These are phyloP conservation scores for Pao palembangensis DNA, from an alignment of 2,113 vertebrate species.

Conservation along the genomic window DNA sequence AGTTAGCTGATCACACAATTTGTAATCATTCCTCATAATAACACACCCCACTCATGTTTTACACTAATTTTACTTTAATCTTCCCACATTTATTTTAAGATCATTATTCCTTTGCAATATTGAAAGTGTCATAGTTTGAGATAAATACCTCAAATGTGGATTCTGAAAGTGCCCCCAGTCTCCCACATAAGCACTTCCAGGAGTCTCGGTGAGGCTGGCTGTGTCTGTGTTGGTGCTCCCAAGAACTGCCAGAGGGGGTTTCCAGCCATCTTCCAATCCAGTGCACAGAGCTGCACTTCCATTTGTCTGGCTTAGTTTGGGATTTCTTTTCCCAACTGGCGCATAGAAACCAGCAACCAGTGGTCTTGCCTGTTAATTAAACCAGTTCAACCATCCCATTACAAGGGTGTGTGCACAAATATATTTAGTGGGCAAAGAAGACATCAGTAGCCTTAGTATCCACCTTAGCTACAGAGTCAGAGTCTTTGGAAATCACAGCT, in stretches of 20 bases:
- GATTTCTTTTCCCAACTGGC: not conserved
- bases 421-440: too few species aligned
- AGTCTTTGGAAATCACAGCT: too few species aligned
- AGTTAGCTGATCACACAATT: too few species aligned
- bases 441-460: too few species aligned
- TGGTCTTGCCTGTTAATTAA: too few species aligned
- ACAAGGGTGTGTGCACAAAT: too few species aligned
- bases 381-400: too few species aligned
- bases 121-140: not conserved
- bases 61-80: slow-evolving; percentile 1
- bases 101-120: not conserved
- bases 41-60: too few species aligned
- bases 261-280: slow-evolving; percentile 11
- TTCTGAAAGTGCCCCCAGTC: not conserved
- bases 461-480: too few species aligned
- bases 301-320: slow-evolving; percentile 20
- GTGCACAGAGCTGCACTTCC: slow-evolving; percentile 1
- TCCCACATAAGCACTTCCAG: not conserved
- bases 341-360: slow-evolving; percentile 1
- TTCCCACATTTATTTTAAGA: not conserved
- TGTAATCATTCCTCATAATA: not conserved
- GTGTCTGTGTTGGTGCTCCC: slow-evolving; percentile 1
- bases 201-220: not conserved
- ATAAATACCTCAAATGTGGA: not conserved
- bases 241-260: slow-evolving; percentile 10